phyloP scores from a whole-genome alignment of 92 coral and sea anemone genomes.

The Pocillopora grandis region DNA sequence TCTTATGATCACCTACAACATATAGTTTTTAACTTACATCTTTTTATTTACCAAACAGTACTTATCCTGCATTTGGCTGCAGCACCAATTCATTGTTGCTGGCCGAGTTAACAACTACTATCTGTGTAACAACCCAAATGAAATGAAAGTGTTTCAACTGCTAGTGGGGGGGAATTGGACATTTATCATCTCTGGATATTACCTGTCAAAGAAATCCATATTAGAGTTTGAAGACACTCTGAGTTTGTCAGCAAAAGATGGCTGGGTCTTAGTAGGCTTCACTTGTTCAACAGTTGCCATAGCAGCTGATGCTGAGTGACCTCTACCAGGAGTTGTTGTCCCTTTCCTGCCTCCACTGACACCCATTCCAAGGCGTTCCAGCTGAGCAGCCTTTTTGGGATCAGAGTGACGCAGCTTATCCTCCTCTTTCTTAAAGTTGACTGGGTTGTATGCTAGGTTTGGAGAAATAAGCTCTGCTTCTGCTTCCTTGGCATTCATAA shows the following conservation, averaged over 20 bases:
- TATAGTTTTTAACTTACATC: too few relatives aligned
- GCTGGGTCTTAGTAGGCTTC: constrained; percentile 61
- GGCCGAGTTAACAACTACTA: too few relatives aligned
- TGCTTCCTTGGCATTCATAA: constrained; percentile 73
- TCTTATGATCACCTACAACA: too few relatives aligned
- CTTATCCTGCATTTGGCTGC: too few relatives aligned
- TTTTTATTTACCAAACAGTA: too few relatives aligned
- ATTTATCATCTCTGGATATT: not conserved
- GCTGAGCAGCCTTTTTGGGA: constrained; percentile 96
- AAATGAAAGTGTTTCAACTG: not conserved
- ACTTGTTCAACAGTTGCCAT: constrained; percentile 94
- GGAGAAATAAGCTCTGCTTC: constrained; percentile 82
- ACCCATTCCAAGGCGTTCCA: constrained; percentile 97
- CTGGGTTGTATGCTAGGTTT: constrained; percentile 85
- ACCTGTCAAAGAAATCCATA: constrained; percentile 93
- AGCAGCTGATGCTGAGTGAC: constrained; percentile 97
- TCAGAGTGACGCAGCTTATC: constrained; percentile 85
- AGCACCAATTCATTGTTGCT: too few relatives aligned
- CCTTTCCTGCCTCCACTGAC: constrained; percentile 60
- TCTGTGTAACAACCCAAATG: too few relatives aligned
- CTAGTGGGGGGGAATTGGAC: not conserved
- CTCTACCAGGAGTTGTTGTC: constrained; percentile 68
- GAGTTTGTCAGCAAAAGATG: constrained; percentile 76
- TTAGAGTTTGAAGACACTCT: constrained; percentile 66
- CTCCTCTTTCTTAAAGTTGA: constrained; percentile 84